A percentile compares a stretch with the other conserved stretches of the same genome.
These are phyloP conservation scores for Lithophane ornitopus DNA, from an alignment of 2,888 invertebrate genomes.

Conservation along the genomic window DNA sequence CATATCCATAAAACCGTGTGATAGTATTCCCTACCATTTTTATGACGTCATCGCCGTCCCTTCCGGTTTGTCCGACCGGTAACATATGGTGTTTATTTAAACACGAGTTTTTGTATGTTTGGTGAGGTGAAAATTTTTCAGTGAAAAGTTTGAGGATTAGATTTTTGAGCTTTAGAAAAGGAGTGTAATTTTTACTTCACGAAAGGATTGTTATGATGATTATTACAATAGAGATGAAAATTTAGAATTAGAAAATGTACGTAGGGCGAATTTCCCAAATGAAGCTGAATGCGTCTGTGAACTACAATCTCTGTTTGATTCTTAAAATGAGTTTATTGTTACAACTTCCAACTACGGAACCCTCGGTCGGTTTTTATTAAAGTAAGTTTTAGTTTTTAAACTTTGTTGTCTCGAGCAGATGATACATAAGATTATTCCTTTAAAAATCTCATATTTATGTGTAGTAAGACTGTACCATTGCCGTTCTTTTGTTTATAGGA, in stretches of 20 bases:
- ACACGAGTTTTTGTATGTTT: slow-evolving; percentile 41
- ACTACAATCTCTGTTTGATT: no score
- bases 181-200: not conserved
- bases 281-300: no score
- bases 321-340: no score
- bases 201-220: not conserved
- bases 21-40: slow-evolving; percentile 63
- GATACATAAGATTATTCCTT: no score
- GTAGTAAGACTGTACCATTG: no score
- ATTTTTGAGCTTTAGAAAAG: not conserved
- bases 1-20: slow-evolving; percentile 60
- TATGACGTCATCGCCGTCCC: slow-evolving; percentile 66
- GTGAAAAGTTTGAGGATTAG: slow-evolving; percentile 7
- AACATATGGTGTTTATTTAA: slow-evolving; percentile 65
- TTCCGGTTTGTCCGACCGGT: slow-evolving; percentile 62
- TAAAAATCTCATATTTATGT: no score
- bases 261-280: not conserved
- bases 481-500: no score
- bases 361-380: no score
- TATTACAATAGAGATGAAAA: not conserved
- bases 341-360: no score
- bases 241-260: not conserved
- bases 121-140: slow-evolving; percentile 27
- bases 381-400: no score
- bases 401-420: no score